These are phyloP conservation scores for Karalla daura DNA, from an alignment of 2,797 vertebrate genomes.

Conservation along the genomic window DNA sequence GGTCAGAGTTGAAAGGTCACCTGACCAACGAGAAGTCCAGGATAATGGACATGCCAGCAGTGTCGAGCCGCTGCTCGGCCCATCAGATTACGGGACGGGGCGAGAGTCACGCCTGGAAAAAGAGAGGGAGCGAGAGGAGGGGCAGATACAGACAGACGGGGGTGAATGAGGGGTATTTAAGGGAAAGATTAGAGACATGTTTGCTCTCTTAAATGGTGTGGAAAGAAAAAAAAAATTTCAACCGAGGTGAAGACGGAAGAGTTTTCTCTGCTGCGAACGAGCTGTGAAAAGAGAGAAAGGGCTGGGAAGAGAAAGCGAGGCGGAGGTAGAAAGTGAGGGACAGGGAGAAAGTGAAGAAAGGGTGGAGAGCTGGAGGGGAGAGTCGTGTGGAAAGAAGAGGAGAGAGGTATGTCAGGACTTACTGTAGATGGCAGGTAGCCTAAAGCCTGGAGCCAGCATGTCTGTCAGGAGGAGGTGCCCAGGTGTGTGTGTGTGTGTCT, in stretches of 20 bases:
- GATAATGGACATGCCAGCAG: conserved; percentile 75
- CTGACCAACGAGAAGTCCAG: conserved; percentile 69
- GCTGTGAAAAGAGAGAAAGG: conserved; percentile 19
- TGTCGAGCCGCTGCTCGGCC: conserved; percentile 26
- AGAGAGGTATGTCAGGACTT: conserved; percentile 73
- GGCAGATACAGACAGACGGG: conserved; percentile 31
- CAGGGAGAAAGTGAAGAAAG: conserved; percentile 52
- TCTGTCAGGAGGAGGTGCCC: conserved; percentile 78
- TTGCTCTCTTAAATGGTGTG: conserved; percentile 74
- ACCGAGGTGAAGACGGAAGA: conserved; percentile 65
- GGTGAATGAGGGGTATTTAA: conserved; percentile 72
- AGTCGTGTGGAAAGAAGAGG: conserved; percentile 52
- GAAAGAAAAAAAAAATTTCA: conserved; percentile 58
- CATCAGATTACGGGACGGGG: conserved; percentile 46
- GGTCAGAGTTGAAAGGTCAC: conserved; percentile 62
- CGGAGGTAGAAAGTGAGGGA: conserved; percentile 13
- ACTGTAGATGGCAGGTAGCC: conserved; percentile 83
- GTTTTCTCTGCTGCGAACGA: conserved; percentile 40
- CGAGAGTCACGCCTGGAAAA: conserved; percentile 36
- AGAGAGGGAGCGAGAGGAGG: conserved; percentile 23
- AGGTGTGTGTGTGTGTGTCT: conserved; percentile 70
- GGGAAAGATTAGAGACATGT: conserved; percentile 70
- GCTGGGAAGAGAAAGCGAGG: neutral
- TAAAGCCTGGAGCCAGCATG: conserved; percentile 82
- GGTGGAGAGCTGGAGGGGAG: conserved; percentile 35